A percentile compares a stretch with the other conserved stretches of the same genome.
These are phyloP conservation scores for Branchinecta sandiegonensis DNA, from an alignment of 2,888 invertebrate genomes.

Conservation along the genomic window DNA sequence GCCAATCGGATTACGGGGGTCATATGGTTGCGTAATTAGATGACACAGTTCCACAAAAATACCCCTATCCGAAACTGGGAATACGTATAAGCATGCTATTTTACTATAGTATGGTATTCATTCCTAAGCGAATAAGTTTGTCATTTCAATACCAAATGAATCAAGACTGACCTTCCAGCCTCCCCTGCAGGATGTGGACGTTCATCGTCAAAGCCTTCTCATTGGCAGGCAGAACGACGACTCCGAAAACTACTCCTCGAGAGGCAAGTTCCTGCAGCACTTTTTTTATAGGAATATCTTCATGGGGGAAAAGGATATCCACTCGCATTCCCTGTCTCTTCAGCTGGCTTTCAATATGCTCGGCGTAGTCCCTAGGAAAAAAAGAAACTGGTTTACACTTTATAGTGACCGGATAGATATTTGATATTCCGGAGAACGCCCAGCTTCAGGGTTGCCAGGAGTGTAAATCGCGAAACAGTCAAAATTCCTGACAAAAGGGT, in stretches of 20 bases:
- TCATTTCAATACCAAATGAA: not conserved
- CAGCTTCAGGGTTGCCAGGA: too few relatives aligned
- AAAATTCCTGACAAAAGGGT: too few relatives aligned
- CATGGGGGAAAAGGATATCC: conserved; percentile 78
- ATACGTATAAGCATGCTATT: too few relatives aligned
- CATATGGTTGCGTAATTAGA: too few relatives aligned
- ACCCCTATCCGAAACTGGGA: too few relatives aligned
- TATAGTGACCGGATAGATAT: too few relatives aligned
- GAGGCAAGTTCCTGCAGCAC: conserved; percentile 74
- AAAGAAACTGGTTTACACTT: not conserved
- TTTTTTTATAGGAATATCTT: conserved; percentile 62
- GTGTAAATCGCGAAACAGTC: too few relatives aligned
- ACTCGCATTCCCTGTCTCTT: conserved; percentile 63
- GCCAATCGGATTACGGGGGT: too few relatives aligned
- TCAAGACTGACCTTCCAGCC: conserved; percentile 57
- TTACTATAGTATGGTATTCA: too few relatives aligned
- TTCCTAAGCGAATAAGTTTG: too few relatives aligned
- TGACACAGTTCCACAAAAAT: too few relatives aligned
- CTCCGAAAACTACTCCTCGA: conserved; percentile 75
- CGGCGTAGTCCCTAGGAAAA: conserved; percentile 59
- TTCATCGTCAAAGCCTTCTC: conserved; percentile 73
- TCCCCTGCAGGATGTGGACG: conserved; percentile 73
- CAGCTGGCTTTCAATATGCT: conserved; percentile 64
- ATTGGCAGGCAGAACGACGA: conserved; percentile 69
- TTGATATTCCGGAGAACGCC: too few relatives aligned